Evolutionary conservation across 1,140 invertebrate species (phyloP).

Genomic region (Odontomachus brunneus): DNA sequence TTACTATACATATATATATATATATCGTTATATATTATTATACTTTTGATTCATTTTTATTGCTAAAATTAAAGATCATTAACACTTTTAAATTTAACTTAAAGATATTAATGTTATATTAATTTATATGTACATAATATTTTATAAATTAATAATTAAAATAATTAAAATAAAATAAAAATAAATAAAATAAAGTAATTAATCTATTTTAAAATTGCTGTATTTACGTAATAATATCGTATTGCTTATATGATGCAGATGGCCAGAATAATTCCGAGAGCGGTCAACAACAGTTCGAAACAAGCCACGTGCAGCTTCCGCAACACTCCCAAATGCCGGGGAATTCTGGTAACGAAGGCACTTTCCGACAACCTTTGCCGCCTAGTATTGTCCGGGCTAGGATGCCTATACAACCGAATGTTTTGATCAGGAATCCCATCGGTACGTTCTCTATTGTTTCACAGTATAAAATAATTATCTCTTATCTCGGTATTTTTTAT

Average conservation of each 20-base stretch:
- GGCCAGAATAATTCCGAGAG: constrained; percentile 71
- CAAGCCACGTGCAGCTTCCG: constrained; percentile 79
- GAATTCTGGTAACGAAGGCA: constrained; percentile 81
- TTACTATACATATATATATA: no score
- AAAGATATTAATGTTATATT: no score
- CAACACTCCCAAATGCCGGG: constrained; percentile 79
- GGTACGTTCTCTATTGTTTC: constrained; percentile 69
- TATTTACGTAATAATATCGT: neutral
- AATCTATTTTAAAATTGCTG: no score
- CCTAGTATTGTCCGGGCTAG: constrained; percentile 85
- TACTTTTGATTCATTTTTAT: neutral
- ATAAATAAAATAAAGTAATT: no score
- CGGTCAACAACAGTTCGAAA: constrained; percentile 79
- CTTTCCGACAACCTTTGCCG: constrained; percentile 87
- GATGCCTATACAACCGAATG: constrained; percentile 82
- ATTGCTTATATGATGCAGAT: constrained; percentile 66
- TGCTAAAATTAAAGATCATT: no score
- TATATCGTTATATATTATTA: neutral
- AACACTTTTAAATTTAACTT: no score
- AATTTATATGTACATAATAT: neutral
- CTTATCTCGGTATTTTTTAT: no score
- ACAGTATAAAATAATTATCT: neutral
- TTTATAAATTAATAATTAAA: neutral
- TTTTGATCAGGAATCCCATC: constrained; percentile 81
- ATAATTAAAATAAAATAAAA: no score